A percentile compares a stretch with the other conserved stretches of the same genome.
phyloP scores from a whole-genome alignment of 2,113 vertebrate genomes.

The Microtus richardsoni region DNA sequence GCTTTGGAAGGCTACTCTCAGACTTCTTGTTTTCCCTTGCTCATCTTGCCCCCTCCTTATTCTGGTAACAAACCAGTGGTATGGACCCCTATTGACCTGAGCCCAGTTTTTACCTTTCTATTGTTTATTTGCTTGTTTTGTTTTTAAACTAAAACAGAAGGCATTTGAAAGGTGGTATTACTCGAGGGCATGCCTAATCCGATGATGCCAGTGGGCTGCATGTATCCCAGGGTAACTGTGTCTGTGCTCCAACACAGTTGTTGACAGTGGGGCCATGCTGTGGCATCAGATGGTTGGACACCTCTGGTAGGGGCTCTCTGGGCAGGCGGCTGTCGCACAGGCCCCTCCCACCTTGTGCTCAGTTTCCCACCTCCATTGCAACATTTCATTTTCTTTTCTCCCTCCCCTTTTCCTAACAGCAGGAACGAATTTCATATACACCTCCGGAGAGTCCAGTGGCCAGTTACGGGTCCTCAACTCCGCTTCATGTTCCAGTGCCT shows the following conservation, averaged over 20 bases:
- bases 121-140: no score
- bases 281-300: background rate
- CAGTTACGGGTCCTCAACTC: conserved; percentile 93
- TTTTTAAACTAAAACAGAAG: background rate
- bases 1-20: background rate
- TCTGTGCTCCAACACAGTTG: no score
- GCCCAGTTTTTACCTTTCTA: background rate
- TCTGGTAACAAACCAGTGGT: background rate
- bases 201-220: background rate
- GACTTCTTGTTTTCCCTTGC: background rate
- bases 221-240: background rate
- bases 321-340: fast-evolving
- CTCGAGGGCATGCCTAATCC: background rate
- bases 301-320: no score
- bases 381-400: conserved; percentile 78
- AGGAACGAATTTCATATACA: conserved; percentile 97
- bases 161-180: background rate
- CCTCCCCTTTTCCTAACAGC: conserved; percentile 88
- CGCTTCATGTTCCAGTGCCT: conserved; percentile 94
- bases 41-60: background rate
- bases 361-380: conserved; percentile 71
- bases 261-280: background rate
- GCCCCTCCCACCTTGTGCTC: background rate
- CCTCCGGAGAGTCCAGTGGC: conserved; percentile 95
- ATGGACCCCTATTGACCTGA: background rate